Conservation (phyloP, 2,888 invertebrate species). For the Cheilosia variabilis region DNA sequence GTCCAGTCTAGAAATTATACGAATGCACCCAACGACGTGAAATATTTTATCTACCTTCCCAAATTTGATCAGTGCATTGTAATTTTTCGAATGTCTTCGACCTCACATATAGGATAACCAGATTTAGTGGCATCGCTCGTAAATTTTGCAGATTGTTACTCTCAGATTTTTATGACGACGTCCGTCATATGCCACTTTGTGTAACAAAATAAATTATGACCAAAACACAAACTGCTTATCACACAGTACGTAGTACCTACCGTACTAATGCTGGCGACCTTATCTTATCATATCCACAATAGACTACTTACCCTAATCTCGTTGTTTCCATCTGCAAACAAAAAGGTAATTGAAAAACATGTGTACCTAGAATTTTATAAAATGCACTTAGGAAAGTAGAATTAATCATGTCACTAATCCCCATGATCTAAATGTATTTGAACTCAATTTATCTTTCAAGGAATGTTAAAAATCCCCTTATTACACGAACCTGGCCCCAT, state of each 20-base stretch:
- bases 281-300: constrained; percentile 49
- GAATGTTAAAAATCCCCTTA: constrained; percentile 86
- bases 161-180: neutral
- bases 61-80: no score
- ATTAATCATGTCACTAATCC: constrained; percentile 49
- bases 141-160: neutral
- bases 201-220: constrained; percentile 14
- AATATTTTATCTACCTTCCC: no score
- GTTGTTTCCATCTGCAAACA: constrained; percentile 22
- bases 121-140: neutral
- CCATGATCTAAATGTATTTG: neutral
- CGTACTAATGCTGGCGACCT: neutral
- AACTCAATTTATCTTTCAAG: constrained; percentile 77
- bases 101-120: neutral
- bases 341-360: constrained; percentile 8
- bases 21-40: no score
- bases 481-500: constrained; percentile 85
- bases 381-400: constrained; percentile 34
- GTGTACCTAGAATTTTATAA: neutral
- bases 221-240: neutral
- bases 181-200: neutral
- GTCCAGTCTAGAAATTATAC: no score
- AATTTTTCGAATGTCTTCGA: no score
- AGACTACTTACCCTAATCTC: constrained; percentile 26
- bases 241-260: neutral